Percentiles rank a stretch among this genome's conserved stretches.
These are phyloP conservation scores for Frankliniella intonsa DNA, from an alignment of 2,888 invertebrate species.

Conservation along the genomic window DNA sequence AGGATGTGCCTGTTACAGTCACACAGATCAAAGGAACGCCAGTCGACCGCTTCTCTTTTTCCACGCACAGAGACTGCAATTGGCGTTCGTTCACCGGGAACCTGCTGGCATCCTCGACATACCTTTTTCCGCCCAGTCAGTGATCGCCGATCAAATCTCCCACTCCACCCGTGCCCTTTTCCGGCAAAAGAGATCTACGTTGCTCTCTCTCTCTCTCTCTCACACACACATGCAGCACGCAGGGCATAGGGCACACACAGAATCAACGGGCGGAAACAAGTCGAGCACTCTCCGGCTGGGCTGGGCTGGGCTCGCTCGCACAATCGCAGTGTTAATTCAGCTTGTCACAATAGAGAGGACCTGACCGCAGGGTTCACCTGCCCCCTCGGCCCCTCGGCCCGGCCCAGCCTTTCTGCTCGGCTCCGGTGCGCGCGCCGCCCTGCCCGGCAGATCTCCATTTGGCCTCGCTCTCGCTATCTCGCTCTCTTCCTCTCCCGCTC, in stretches of 20 bases:
- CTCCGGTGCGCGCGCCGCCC: no score
- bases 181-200: background rate
- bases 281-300: background rate
- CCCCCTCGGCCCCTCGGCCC: no score
- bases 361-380: background rate
- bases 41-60: no score
- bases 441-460: no score
- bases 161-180: background rate
- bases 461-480: no score
- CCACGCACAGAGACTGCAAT: no score
- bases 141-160: no score
- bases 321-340: conserved; percentile 9
- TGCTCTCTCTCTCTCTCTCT: background rate
- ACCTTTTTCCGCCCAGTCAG: no score
- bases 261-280: background rate
- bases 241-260: background rate
- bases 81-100: background rate
- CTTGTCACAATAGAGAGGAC: background rate
- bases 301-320: background rate
- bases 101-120: background rate
- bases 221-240: background rate
- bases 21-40: no score
- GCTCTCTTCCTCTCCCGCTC: no score
- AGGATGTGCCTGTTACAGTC: no score
- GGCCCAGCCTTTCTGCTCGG: no score